These are phyloP conservation scores for Carollia perspicillata DNA, from an alignment of 2,113 vertebrate genomes.

Conservation along the genomic window DNA sequence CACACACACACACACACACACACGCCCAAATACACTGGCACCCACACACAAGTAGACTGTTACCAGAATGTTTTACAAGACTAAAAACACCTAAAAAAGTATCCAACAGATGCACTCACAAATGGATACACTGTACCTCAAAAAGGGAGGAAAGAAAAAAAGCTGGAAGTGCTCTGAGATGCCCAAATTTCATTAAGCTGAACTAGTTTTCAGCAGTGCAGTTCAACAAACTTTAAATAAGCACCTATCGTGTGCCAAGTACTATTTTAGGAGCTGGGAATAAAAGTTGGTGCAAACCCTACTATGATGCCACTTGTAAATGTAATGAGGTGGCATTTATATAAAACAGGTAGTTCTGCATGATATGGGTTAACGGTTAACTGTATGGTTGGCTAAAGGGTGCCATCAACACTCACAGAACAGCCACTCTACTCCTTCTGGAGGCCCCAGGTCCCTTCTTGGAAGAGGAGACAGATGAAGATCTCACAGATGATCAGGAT, in stretches of 20 bases:
- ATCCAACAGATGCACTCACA: neutral
- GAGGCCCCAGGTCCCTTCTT: neutral
- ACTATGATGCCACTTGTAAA: neutral
- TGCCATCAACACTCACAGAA: neutral
- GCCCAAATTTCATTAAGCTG: neutral
- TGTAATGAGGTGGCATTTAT: neutral
- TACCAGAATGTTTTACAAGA: neutral
- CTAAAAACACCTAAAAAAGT: neutral
- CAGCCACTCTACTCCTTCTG: neutral
- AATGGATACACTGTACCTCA: neutral
- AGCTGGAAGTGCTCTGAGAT: neutral
- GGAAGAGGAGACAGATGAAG: neutral
- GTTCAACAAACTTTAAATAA: slow-evolving; percentile 24
- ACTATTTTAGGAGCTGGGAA: neutral
- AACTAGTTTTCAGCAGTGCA: neutral
- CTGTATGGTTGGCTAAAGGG: neutral
- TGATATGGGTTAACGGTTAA: neutral
- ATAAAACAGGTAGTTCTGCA: neutral
- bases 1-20: neutral
- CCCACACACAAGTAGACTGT: neutral
- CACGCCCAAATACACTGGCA: neutral
- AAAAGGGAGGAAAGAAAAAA: neutral
- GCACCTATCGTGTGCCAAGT: neutral
- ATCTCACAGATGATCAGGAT: neutral
- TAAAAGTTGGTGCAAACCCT: neutral